Conservation (phyloP, 2,797 vertebrate species). For the Channallabes apus region DNA sequence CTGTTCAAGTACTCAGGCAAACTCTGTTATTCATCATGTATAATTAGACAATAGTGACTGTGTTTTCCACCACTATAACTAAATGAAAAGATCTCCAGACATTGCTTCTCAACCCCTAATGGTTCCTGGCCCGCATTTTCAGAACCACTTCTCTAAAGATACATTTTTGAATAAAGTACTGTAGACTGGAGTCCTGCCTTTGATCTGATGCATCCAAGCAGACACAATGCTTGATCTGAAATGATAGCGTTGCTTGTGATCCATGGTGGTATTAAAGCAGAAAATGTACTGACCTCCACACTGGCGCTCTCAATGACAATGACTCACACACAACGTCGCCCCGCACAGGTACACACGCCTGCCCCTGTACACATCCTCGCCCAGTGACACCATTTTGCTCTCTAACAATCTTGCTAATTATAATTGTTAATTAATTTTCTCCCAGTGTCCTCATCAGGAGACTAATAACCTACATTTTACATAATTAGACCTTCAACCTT, state of each 20-base stretch:
- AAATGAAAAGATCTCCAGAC: neutral
- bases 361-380: constrained; percentile 64
- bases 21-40: neutral
- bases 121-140: neutral
- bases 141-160: neutral
- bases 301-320: constrained; percentile 47
- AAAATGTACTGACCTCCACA: constrained; percentile 50
- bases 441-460: constrained; percentile 81
- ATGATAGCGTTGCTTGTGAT: constrained; percentile 16
- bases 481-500: constrained; percentile 85
- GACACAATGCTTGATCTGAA: constrained; percentile 19
- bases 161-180: neutral
- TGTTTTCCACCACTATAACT: neutral
- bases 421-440: constrained; percentile 87
- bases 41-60: neutral
- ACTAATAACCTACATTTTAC: constrained; percentile 86
- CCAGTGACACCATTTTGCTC: constrained; percentile 82
- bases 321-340: constrained; percentile 49
- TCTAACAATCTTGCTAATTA: constrained; percentile 87
- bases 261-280: constrained; percentile 46
- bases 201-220: constrained; percentile 25
- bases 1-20: neutral
- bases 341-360: constrained; percentile 50
- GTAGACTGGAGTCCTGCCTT: constrained; percentile 10
- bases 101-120: neutral